These are phyloP conservation scores for Vombatus ursinus DNA, from an alignment of 2,113 vertebrate genomes.

Conservation along the genomic window DNA sequence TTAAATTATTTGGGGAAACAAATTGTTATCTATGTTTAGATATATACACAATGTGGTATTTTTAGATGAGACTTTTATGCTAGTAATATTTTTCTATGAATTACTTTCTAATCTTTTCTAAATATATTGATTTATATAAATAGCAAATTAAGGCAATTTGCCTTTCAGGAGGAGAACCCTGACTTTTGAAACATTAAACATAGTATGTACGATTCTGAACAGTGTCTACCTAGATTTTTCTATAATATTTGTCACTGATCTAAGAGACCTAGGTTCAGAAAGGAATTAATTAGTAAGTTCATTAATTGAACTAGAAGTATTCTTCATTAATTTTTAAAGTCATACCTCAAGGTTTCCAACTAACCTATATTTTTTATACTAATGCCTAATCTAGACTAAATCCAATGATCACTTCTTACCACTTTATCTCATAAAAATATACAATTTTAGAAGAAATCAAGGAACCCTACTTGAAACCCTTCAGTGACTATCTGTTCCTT, in stretches of 20 bases:
- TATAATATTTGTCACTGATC: conserved; percentile 43
- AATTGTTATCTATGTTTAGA: not conserved
- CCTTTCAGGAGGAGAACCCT: not conserved
- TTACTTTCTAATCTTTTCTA: conserved; percentile 44
- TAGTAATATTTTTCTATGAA: conserved; percentile 32
- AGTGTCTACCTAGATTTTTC: conserved; percentile 38
- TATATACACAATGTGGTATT: not conserved
- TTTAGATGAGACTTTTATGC: conserved; percentile 40
- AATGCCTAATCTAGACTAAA: conserved; percentile 19
- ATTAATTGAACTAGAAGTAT: conserved; percentile 58
- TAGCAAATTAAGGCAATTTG: conserved; percentile 28
- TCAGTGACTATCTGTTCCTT: not conserved
- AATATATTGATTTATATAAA: conserved; percentile 51
- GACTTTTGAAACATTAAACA: conserved; percentile 43
- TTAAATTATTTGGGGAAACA: conserved; percentile 33
- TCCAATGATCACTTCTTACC: not conserved
- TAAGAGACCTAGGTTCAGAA: conserved; percentile 46
- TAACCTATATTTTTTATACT: not conserved
- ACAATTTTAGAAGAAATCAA: not conserved
- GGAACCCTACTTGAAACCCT: not conserved
- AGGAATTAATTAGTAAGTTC: conserved; percentile 49
- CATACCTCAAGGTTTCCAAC: conserved; percentile 16
- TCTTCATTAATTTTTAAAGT: conserved; percentile 63
- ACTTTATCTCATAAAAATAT: not conserved
- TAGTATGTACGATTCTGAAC: conserved; percentile 15